Conservation (phyloP, 2,797 vertebrate genomes). For the Nothura maculosa region DNA sequence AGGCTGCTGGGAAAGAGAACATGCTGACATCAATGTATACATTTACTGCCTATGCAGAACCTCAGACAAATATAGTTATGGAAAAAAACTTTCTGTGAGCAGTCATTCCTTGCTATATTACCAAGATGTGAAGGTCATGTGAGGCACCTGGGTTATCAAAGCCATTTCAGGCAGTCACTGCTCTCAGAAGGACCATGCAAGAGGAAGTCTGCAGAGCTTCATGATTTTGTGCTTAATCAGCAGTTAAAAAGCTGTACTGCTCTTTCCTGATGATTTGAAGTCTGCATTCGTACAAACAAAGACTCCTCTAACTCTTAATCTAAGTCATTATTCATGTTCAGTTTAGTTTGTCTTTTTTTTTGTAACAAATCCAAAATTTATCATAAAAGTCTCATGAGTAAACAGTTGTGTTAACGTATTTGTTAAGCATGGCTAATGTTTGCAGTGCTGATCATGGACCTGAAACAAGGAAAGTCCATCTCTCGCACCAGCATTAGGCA, state of each 20-base stretch:
- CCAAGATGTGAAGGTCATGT: accelerated
- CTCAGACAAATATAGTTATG: background rate
- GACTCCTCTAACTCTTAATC: background rate
- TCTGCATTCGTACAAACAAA: background rate
- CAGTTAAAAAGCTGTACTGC: background rate
- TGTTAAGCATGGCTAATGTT: background rate
- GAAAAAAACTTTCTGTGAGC: background rate
- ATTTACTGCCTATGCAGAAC: background rate
- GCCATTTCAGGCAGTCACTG: background rate
- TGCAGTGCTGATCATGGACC: background rate
- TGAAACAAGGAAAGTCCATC: background rate
- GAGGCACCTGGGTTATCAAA: background rate
- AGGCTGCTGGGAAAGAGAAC: background rate
- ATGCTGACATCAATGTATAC: background rate
- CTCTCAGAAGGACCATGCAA: background rate
- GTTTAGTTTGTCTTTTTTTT: conserved; percentile 31
- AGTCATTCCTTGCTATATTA: background rate
- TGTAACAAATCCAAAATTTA: conserved; percentile 15
- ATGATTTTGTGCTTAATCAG: background rate
- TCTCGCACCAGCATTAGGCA: background rate
- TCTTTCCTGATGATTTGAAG: background rate
- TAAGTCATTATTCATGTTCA: background rate
- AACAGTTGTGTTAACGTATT: conserved; percentile 40
- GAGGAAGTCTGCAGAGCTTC: background rate
- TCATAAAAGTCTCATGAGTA: conserved; percentile 45